phyloP scores from a whole-genome alignment of 2,113 vertebrate genomes.

The Anarhynchus alexandrinus region DNA sequence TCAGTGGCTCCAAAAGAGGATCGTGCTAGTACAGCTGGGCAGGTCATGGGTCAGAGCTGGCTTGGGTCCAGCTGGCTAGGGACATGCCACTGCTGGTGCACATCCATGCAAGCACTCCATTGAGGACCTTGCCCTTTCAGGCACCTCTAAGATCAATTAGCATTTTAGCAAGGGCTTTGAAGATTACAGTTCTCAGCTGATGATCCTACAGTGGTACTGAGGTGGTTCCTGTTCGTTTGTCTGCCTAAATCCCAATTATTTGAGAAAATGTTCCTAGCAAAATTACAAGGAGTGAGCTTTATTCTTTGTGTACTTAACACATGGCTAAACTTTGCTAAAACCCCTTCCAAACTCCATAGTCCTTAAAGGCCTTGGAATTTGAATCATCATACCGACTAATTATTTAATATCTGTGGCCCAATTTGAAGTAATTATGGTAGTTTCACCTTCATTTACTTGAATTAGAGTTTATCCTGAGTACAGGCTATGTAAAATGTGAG shows the following conservation, averaged over 20 bases:
- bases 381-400: not conserved
- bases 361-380: not conserved
- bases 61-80: not conserved
- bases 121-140: not conserved
- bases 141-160: not conserved
- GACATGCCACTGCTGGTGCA: not conserved
- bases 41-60: not conserved
- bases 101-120: not conserved
- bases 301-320: not conserved
- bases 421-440: not conserved
- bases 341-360: not conserved
- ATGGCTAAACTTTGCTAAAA: not conserved
- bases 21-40: accelerated
- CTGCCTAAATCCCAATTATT: not conserved
- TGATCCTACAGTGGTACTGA: not conserved
- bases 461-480: not conserved
- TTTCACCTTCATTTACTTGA: slow-evolving; percentile 18
- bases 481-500: not conserved
- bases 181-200: not conserved
- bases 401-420: not conserved
- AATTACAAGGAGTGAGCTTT: not conserved
- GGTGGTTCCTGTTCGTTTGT: not conserved
- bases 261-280: not conserved
- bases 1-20: not conserved
- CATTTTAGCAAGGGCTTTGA: not conserved